These are phyloP conservation scores for Cotesia chilonis DNA, from an alignment of 1,140 invertebrate genomes.

Conservation along the genomic window DNA sequence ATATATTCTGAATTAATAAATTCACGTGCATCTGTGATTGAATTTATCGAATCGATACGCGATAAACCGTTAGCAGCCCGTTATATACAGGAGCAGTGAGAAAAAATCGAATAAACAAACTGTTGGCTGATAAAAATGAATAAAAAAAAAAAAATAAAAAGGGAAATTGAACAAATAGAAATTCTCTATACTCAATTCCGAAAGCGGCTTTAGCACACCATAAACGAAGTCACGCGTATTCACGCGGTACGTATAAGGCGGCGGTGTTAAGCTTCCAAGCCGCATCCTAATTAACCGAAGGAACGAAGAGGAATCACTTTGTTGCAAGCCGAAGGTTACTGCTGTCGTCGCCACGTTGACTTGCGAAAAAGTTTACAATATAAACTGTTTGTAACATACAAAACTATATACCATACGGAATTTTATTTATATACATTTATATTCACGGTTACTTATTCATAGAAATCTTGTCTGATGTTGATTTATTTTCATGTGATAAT, in stretches of 20 bases:
- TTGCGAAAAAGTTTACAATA: conserved; percentile 20
- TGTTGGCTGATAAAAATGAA: conserved; percentile 14
- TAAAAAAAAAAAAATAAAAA: conserved; percentile 14
- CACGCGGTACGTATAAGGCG: conserved; percentile 36
- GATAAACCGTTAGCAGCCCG: conserved; percentile 27
- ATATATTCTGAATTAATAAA: conserved; percentile 1
- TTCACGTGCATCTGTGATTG: conserved; percentile 9
- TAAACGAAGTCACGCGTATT: conserved; percentile 39
- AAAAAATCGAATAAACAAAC: conserved; percentile 21
- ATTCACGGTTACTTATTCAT: conserved; percentile 32
- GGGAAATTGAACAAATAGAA: conserved; percentile 20
- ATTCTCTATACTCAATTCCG: conserved; percentile 31
- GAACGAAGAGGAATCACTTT: conserved; percentile 39
- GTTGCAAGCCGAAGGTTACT: conserved; percentile 27
- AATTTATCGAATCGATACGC: conserved; percentile 22
- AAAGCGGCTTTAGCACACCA: conserved; percentile 28
- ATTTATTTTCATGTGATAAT: conserved; percentile 38
- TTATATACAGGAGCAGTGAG: conserved; percentile 20
- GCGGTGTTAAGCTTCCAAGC: conserved; percentile 33
- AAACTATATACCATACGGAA: neutral
- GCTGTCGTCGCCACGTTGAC: conserved; percentile 12
- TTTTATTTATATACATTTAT: conserved; percentile 6
- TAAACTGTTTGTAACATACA: conserved; percentile 16
- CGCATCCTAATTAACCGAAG: conserved; percentile 39
- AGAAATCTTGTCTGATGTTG: conserved; percentile 21